Evolutionary conservation across 1,140 invertebrate genomes (phyloP).

Genomic region (Camponotus floridanus): DNA sequence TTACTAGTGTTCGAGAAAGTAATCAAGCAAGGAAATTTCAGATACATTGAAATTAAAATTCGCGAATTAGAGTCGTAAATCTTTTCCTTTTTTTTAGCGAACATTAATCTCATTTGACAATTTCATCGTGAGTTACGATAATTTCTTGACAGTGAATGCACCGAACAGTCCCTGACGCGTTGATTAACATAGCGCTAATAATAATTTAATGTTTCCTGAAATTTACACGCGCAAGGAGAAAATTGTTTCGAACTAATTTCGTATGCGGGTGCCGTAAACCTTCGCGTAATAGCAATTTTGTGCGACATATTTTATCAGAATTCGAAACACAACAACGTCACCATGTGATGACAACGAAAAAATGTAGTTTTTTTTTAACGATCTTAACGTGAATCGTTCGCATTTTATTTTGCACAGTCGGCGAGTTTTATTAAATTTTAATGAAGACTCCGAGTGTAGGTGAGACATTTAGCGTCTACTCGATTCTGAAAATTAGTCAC

Average conservation of each 20-base stretch:
- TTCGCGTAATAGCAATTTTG: neutral
- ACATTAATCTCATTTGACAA: constrained; percentile 25
- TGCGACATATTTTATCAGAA: neutral
- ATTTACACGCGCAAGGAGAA: neutral
- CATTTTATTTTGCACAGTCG: neutral
- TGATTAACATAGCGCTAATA: constrained; percentile 14
- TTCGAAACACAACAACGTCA: neutral
- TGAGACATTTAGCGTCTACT: constrained; percentile 31
- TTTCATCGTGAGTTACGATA: constrained; percentile 2
- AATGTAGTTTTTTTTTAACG: neutral
- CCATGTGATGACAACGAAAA: neutral
- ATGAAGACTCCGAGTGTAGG: constrained; percentile 32
- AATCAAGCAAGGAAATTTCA: constrained; percentile 41
- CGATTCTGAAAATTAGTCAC: constrained; percentile 59
- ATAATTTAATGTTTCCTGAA: neutral
- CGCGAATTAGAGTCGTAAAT: constrained; percentile 9
- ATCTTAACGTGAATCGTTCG: neutral
- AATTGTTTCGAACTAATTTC: constrained; percentile 42
- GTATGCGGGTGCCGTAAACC: neutral
- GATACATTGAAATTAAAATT: constrained; percentile 30
- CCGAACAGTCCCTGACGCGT: neutral
- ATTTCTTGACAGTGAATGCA: neutral
- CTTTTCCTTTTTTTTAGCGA: neutral
- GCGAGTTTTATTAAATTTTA: constrained; percentile 69
- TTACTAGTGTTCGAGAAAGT: neutral